These are phyloP conservation scores for Steromphala cineraria DNA, from an alignment of 2,888 invertebrate species.

Conservation along the genomic window DNA sequence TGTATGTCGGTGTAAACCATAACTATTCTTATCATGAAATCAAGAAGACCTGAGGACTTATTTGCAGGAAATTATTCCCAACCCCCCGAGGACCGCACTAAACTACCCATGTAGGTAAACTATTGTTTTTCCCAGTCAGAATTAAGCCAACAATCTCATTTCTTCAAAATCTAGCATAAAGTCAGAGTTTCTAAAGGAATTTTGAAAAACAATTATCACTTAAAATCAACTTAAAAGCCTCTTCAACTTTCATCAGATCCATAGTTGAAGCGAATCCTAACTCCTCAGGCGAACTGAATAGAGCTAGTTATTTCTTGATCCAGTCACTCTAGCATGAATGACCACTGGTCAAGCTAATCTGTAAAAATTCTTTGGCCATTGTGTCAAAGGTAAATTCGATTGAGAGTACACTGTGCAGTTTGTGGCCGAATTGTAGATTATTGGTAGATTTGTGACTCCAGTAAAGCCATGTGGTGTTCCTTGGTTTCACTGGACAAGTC, in stretches of 20 bases:
- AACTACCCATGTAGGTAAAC: not conserved
- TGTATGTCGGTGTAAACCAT: not conserved
- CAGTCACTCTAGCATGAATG: not conserved
- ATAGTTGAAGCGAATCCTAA: not conserved
- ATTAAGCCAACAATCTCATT: not conserved
- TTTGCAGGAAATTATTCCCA: constrained; percentile 4
- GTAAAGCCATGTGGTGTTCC: no score
- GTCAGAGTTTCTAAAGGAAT: constrained; percentile 12
- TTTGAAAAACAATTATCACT: constrained; percentile 15
- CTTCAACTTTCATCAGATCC: not conserved
- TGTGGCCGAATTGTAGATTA: no score
- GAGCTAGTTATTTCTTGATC: constrained; percentile 15
- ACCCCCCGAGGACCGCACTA: not conserved
- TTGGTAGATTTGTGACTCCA: no score
- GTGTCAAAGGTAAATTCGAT: not conserved
- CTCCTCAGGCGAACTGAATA: not conserved
- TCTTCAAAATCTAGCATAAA: not conserved
- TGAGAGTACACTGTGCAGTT: not conserved
- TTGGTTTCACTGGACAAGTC: no score
- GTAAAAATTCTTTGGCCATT: not conserved
- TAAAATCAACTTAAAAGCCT: constrained; percentile 1
- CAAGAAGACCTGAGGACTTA: not conserved
- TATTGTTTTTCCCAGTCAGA: not conserved
- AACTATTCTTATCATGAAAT: not conserved
- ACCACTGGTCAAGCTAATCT: not conserved